Conservation (phyloP, 2,113 vertebrate genomes). For the Cariama cristata region DNA sequence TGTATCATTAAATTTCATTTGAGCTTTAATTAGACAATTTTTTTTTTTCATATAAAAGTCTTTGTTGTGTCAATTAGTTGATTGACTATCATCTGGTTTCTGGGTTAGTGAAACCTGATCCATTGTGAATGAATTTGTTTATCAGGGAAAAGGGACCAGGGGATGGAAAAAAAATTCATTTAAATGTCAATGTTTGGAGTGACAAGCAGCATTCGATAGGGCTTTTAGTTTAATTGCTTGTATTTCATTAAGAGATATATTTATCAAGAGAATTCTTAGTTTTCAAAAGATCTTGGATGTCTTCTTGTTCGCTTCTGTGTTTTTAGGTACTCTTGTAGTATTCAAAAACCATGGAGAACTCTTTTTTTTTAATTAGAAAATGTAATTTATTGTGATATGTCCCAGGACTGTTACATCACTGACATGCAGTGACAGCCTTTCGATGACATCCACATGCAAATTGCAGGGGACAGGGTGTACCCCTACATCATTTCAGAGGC, state of each 20-base stretch:
- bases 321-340: neutral
- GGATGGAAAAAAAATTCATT: constrained; percentile 88
- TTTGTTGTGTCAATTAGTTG: constrained; percentile 95
- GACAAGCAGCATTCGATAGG: constrained; percentile 87
- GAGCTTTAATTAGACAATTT: constrained; percentile 79
- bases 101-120: constrained; percentile 85
- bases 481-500: neutral
- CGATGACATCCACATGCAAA: neutral
- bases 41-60: constrained; percentile 76
- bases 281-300: constrained; percentile 57
- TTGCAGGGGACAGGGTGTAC: neutral
- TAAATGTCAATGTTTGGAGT: constrained; percentile 86
- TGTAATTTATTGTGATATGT: constrained; percentile 14
- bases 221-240: constrained; percentile 97
- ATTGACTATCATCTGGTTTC: constrained; percentile 88
- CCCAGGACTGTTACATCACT: neutral
- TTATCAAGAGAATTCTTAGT: constrained; percentile 83
- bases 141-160: constrained; percentile 75
- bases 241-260: constrained; percentile 89
- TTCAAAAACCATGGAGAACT: neutral
- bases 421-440: neutral
- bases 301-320: constrained; percentile 36
- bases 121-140: constrained; percentile 87
- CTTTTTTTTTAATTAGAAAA: constrained; percentile 68
- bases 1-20: constrained; percentile 78